A percentile compares a stretch with the other conserved stretches of the same genome.
phyloP scores from a whole-genome alignment of 2,113 vertebrate genomes.

The Pardalotus punctatus region DNA sequence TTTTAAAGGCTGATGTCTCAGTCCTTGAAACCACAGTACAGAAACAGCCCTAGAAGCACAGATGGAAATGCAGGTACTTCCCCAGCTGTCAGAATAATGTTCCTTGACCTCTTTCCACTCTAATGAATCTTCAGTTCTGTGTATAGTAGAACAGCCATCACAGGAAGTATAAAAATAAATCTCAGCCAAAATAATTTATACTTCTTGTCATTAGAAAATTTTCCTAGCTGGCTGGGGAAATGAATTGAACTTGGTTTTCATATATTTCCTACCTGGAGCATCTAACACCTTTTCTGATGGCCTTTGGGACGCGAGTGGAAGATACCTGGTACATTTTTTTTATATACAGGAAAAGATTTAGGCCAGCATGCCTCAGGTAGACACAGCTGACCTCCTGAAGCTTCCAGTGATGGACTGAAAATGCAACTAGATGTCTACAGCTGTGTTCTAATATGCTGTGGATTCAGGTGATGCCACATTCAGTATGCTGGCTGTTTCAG shows the following conservation, averaged over 20 bases:
- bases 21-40: not conserved
- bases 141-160: not conserved
- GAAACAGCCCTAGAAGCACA: not conserved
- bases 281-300: not conserved
- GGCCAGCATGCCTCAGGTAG: not conserved
- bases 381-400: not conserved
- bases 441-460: not conserved
- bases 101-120: slow-evolving; percentile 10
- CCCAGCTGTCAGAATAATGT: slow-evolving; percentile 18
- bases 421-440: not conserved
- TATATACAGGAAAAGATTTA: not conserved
- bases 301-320: not conserved
- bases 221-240: not conserved
- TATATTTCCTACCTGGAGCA: not conserved
- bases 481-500: not conserved
- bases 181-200: not conserved
- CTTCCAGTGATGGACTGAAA: not conserved
- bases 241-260: not conserved
- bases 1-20: not conserved
- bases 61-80: slow-evolving; percentile 12
- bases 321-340: not conserved
- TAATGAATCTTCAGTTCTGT: not conserved
- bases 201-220: not conserved
- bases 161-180: not conserved
- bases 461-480: not conserved